Evolutionary conservation across 1,140 invertebrate species (phyloP).

Genomic region (Hermatobates lingyangjiaoensis): DNA sequence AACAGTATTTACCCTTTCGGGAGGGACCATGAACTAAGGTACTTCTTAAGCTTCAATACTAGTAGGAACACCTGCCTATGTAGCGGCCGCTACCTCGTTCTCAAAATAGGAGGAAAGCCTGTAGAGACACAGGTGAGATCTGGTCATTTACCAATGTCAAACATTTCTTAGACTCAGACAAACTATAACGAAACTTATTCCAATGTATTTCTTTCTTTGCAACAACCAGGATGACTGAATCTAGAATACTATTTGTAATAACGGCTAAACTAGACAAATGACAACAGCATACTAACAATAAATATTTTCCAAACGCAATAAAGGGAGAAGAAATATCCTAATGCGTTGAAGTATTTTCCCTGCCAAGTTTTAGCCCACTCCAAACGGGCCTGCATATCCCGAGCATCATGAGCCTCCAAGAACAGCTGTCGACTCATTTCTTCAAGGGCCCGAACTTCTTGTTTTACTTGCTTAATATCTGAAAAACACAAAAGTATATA

Average conservation of each 20-base stretch:
- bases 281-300: slow-evolving; percentile 82
- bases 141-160: too few species aligned
- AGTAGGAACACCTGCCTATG: too few species aligned
- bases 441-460: slow-evolving; percentile 74
- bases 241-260: too few species aligned
- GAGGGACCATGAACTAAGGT: too few species aligned
- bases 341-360: slow-evolving; percentile 96
- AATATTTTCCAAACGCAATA: slow-evolving; percentile 99
- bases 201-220: slow-evolving; percentile 13
- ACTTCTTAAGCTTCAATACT: too few species aligned
- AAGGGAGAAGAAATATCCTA: slow-evolving; percentile 96
- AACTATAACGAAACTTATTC: background rate
- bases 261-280: too few species aligned
- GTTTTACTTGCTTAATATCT: slow-evolving; percentile 65
- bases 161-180: background rate
- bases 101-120: too few species aligned
- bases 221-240: background rate
- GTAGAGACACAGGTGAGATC: too few species aligned
- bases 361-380: slow-evolving; percentile 93
- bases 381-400: slow-evolving; percentile 80
- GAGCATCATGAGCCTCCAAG: slow-evolving; percentile 83
- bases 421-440: slow-evolving; percentile 88
- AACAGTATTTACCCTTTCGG: too few species aligned
- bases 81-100: too few species aligned
- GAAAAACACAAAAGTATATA: slow-evolving; percentile 13